Evolutionary conservation across 1,140 invertebrate species (phyloP).

Genomic region (Calephelis virginiensis): DNA sequence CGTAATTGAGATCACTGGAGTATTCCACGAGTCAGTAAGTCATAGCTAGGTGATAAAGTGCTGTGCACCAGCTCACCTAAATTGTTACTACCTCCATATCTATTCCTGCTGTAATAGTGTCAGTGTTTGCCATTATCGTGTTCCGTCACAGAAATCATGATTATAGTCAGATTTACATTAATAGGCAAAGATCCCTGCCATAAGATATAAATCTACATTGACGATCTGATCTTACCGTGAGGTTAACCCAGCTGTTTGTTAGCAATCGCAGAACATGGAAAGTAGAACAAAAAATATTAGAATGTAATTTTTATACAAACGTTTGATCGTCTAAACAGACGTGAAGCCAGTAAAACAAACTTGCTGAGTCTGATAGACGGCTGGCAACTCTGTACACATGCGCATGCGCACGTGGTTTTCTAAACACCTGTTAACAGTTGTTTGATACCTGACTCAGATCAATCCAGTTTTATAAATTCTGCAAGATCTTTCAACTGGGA

Average conservation of each 20-base stretch:
- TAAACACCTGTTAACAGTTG: slow-evolving; percentile 16
- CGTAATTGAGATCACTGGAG: too few relatives aligned
- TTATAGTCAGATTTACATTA: too few relatives aligned
- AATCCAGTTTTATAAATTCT: slow-evolving; percentile 7
- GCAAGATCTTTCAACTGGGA: background rate
- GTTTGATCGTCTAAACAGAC: slow-evolving; percentile 8
- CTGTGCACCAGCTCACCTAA: too few relatives aligned
- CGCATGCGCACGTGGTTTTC: slow-evolving; percentile 8
- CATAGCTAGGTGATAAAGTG: too few relatives aligned
- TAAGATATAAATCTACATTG: too few relatives aligned
- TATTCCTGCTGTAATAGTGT: too few relatives aligned
- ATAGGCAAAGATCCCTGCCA: too few relatives aligned
- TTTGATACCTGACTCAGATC: slow-evolving; percentile 6
- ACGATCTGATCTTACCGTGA: too few relatives aligned
- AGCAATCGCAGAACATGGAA: background rate
- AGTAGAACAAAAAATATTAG: background rate
- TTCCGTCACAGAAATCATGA: too few relatives aligned
- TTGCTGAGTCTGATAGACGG: slow-evolving; percentile 6
- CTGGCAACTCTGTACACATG: slow-evolving; percentile 12
- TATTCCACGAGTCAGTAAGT: too few relatives aligned
- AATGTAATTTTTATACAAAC: background rate
- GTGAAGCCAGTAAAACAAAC: slow-evolving; percentile 11
- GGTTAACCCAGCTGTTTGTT: background rate
- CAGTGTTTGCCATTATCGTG: too few relatives aligned
- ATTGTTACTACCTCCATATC: too few relatives aligned